Conservation (phyloP, 2,888 invertebrate species). For the Nephrotoma guestfalica region DNA sequence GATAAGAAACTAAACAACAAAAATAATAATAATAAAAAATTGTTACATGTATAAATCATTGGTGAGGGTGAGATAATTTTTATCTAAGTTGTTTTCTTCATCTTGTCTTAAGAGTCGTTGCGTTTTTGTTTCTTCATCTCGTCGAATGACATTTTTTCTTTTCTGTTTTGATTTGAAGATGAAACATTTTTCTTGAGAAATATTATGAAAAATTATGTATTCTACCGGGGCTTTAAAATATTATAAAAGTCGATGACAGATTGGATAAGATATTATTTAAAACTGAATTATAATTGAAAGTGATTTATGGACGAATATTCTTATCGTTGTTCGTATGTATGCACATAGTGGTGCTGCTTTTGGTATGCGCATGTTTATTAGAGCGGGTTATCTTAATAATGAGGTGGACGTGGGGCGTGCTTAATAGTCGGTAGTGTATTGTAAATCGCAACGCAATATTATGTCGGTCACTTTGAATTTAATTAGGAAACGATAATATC, state of each 20-base stretch:
- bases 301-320: neutral
- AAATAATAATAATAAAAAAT: neutral
- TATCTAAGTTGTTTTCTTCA: neutral
- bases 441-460: too few species aligned
- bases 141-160: neutral
- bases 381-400: neutral
- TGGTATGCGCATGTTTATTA: neutral
- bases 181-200: neutral
- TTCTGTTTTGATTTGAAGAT: neutral
- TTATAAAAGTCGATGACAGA: neutral
- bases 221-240: neutral
- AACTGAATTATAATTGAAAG: neutral
- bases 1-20: neutral
- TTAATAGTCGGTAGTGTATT: too few species aligned
- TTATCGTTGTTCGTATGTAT: neutral
- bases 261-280: neutral
- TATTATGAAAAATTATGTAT: neutral
- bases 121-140: neutral
- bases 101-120: neutral
- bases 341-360: neutral
- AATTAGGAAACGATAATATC: too few species aligned
- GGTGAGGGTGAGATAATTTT: neutral
- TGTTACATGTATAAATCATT: neutral
- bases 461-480: too few species aligned
- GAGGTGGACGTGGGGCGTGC: neutral